Conservation (phyloP, 2,113 vertebrate genomes). For the Leucopsar rothschildi region DNA sequence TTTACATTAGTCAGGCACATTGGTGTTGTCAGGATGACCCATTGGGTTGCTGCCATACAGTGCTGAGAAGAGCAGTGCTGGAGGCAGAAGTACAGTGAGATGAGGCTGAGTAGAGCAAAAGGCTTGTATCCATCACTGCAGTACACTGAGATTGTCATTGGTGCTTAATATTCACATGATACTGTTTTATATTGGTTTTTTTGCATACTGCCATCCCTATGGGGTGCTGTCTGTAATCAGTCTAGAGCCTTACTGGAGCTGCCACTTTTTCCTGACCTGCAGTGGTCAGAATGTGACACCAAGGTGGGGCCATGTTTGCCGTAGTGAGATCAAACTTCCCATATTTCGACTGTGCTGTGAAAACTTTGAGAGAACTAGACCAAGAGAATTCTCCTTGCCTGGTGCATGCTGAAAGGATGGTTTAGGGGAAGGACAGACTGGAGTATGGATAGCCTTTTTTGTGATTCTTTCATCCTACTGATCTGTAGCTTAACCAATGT, state of each 20-base stretch:
- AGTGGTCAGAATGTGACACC: not conserved
- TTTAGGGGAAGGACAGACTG: not conserved
- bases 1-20: not conserved
- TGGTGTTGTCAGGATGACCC: not conserved
- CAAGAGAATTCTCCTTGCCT: not conserved
- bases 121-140: not conserved
- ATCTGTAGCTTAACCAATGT: not conserved
- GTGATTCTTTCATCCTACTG: not conserved
- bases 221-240: not conserved
- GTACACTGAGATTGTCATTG: not conserved
- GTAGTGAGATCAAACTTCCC: not conserved
- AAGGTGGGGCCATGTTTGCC: not conserved
- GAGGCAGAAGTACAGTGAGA: not conserved
- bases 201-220: not conserved
- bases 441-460: not conserved
- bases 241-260: not conserved
- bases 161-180: not conserved
- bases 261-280: not conserved
- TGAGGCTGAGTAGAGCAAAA: not conserved
- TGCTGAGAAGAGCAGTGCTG: not conserved
- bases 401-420: not conserved
- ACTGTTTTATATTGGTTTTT: not conserved
- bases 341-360: not conserved
- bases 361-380: not conserved
- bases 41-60: not conserved